These are phyloP conservation scores for Irena cyanogastra DNA, from an alignment of 2,113 vertebrate genomes.

Conservation along the genomic window DNA sequence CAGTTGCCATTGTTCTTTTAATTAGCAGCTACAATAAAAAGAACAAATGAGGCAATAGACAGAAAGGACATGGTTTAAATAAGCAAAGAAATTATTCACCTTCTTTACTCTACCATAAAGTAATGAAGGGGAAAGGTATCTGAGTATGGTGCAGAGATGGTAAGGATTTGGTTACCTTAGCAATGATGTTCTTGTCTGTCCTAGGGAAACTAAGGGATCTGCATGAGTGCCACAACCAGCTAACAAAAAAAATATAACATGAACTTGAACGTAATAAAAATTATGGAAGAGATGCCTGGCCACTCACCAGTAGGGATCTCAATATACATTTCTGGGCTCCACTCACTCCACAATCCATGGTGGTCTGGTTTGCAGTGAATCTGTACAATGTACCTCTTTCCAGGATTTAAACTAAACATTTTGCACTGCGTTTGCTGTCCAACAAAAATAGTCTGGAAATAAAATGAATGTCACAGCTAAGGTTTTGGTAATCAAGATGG, in stretches of 20 bases:
- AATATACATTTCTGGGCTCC: conserved; percentile 61
- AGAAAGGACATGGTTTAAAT: neutral
- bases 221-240: neutral
- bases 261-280: neutral
- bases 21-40: neutral
- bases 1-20: neutral
- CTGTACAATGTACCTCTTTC: conserved; percentile 81
- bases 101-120: neutral
- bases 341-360: conserved; percentile 72
- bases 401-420: conserved; percentile 81
- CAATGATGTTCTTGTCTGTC: neutral
- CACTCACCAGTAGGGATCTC: conserved; percentile 70
- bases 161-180: neutral
- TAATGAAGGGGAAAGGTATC: neutral
- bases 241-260: neutral
- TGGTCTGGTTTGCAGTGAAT: conserved; percentile 88
- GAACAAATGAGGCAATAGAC: neutral
- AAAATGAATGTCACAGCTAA: neutral
- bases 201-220: neutral
- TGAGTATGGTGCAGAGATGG: neutral
- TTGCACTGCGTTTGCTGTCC: conserved; percentile 86
- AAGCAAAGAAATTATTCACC: neutral
- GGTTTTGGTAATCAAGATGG: neutral
- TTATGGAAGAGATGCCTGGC: neutral
- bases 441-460: conserved; percentile 77